phyloP scores from a whole-genome alignment of 2,113 vertebrate species.

The Serranochromis macrocephalus region DNA sequence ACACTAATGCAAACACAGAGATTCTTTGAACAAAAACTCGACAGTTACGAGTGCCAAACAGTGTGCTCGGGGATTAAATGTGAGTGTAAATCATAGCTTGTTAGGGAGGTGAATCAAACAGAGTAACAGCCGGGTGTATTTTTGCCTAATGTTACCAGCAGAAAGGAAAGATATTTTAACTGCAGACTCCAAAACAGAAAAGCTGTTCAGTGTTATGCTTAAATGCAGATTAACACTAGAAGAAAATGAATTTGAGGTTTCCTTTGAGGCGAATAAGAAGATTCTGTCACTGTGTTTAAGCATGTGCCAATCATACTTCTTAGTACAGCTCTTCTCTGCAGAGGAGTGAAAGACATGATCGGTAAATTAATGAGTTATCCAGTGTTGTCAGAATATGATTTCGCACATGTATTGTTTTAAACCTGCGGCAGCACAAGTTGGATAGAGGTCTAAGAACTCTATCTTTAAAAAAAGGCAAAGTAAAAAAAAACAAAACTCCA shows the following conservation, averaged over 20 bases:
- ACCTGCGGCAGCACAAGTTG: not conserved
- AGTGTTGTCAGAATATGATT: constrained; percentile 9
- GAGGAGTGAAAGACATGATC: constrained; percentile 25
- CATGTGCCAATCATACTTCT: not conserved
- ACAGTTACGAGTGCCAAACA: not conserved
- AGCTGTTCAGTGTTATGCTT: not conserved
- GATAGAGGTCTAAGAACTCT: not conserved
- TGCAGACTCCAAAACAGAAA: constrained; percentile 42
- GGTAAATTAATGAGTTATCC: not conserved
- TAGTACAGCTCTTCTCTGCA: constrained; percentile 10
- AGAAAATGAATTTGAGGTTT: not conserved
- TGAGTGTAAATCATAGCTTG: constrained; percentile 3
- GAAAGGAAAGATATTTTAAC: constrained; percentile 18
- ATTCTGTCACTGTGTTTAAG: not conserved
- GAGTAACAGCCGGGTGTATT: not conserved
- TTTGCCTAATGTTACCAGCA: not conserved
- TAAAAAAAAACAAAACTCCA: not conserved
- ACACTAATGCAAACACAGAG: not conserved
- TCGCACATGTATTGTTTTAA: not conserved
- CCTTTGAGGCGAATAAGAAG: not conserved
- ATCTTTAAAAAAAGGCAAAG: not conserved
- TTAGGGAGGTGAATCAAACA: constrained; percentile 3
- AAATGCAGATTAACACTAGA: not conserved
- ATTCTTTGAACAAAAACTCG: not conserved
- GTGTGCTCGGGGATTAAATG: not conserved